Base-by-base conservation (phyloP, 2,888 invertebrate genomes). In the Andrena dorsata region DNA sequence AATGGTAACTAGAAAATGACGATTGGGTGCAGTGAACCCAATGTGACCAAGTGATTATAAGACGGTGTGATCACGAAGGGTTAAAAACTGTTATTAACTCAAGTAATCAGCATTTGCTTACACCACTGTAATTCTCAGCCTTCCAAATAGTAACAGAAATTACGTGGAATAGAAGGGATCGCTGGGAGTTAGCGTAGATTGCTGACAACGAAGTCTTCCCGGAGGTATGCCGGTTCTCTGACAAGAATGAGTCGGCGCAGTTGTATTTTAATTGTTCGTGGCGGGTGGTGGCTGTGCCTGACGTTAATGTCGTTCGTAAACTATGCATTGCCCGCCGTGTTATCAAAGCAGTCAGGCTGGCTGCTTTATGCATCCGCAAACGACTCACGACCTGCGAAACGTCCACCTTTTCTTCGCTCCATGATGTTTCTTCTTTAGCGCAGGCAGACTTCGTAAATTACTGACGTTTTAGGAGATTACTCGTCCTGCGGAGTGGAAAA, bases 241-340 rank as follows among this genome's bases (percentile, higher is more conserved):
- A 51, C 68, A 70, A 49, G 81, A 79, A 72, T 75, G 81, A 78
- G 75, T 80, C 71, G 65, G 80, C 35, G 84, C 74, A 69, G 86
- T 88, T 89, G 87, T 89, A 87, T 90, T 90, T 89, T 90, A 90
- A 89, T 90, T 88, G 87, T 89, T 89, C 85, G 80, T 80, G 72
- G 74, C 73, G 80, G 80, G 84, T 61, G 84, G 84, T 84, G 74
- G 82, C 85, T 83, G 86, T 71, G 73, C 68, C 76, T 87, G 90
- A 89, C 90, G 75, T 89, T 90, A 90, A 90, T 90, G 83, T 78
- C 79, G 82, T 89, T 87, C 87, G 84, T 89, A 90, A 90, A 90
- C 90, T 89, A 90, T 87, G 85, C 88, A 82, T 86, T 58, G 84
- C 80, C n/a, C 47, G 35, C 26, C 8, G 23, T 20, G 53, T 64